Evolutionary conservation across 2,888 invertebrate species (phyloP).

Genomic region (Acrobasis consociella): DNA sequence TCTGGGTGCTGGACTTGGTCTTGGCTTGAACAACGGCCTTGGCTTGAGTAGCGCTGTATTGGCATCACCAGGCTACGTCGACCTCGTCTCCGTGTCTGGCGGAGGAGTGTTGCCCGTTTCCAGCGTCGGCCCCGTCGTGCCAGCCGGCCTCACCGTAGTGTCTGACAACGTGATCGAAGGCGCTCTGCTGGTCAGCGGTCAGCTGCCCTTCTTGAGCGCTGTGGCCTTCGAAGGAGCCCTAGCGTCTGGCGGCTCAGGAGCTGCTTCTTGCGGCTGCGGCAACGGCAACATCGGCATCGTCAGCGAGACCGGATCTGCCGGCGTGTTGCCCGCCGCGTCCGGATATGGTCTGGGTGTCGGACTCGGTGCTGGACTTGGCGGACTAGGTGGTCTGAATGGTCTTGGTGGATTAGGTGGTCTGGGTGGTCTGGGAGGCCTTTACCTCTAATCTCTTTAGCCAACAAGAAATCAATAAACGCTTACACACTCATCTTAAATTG

Average conservation of each 20-base stretch:
- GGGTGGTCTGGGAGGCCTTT: conserved; percentile 19
- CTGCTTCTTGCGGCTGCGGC: conserved; percentile 43
- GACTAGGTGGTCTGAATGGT: conserved; percentile 15
- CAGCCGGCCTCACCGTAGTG: conserved; percentile 40
- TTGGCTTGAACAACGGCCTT: background rate
- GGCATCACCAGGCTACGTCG: conserved; percentile 28
- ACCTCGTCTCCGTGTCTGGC: conserved; percentile 16
- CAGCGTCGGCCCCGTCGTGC: conserved; percentile 38
- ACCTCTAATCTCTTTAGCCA: background rate
- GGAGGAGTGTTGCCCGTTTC: conserved; percentile 33
- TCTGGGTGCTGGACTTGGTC: no score
- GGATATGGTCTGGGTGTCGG: conserved; percentile 24
- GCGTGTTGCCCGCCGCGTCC: conserved; percentile 28
- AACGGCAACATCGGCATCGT: conserved; percentile 40
- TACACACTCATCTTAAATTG: no score
- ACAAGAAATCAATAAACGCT: no score
- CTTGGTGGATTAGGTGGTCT: conserved; percentile 8
- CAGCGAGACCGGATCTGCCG: conserved; percentile 35
- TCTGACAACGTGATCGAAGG: conserved; percentile 45
- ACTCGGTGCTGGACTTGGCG: conserved; percentile 18
- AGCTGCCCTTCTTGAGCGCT: conserved; percentile 51
- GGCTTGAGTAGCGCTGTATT: no score
- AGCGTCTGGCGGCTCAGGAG: conserved; percentile 44
- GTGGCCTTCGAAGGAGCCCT: conserved; percentile 46
- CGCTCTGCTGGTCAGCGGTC: conserved; percentile 41